Base-by-base conservation (phyloP, 2,113 vertebrate species). In the Chaenocephalus aceratus region DNA sequence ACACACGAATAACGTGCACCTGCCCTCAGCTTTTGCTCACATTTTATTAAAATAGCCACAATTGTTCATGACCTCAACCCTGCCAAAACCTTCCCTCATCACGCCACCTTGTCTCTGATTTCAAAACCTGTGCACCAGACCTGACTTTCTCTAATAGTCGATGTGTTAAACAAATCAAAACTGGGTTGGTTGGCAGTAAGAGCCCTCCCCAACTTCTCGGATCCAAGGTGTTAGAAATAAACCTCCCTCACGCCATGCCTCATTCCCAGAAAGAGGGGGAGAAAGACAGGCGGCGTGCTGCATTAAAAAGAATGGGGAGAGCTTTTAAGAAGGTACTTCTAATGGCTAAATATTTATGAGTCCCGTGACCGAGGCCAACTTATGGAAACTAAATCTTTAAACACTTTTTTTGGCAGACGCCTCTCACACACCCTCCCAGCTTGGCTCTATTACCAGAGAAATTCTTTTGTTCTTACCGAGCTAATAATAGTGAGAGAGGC, bases 401-500 rank as follows among this genome's bases (percentile, higher is more conserved):
- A 94, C 94, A 93, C 93, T 95, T 91, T 90, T 91, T 93, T 94
- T 97, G 92, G 90, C 93, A 95, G 94, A 94, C 82, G 84, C 90
- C 95, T 84, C 73, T 70, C 91, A 92, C 89, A 88, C 93, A 93
- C 93, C 94, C 85, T 80, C 75, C 78, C 78, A 88, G 92, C 85
- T 88, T 87, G 94, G 93, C 91, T 96, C 96, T 95, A 96, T 97
- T 96, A 97, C 93, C 93, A 94, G 95, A 92, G 93, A 96, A 93
- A 96, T 97, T 96, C 96, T 96, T 99, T 98, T 98, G 96, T 98
- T 97, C 96, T 94, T 94, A 88, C 91, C 46, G 92, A 72, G 95
- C 96, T 98, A 98, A 97, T 95, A 97, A 98, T 97, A 97, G 97
- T 80, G 75, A 88, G 69, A 70, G n/a, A 73, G 86, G 59, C 80